Conservation (phyloP, 2,888 invertebrate genomes). For the Biston betularia region DNA sequence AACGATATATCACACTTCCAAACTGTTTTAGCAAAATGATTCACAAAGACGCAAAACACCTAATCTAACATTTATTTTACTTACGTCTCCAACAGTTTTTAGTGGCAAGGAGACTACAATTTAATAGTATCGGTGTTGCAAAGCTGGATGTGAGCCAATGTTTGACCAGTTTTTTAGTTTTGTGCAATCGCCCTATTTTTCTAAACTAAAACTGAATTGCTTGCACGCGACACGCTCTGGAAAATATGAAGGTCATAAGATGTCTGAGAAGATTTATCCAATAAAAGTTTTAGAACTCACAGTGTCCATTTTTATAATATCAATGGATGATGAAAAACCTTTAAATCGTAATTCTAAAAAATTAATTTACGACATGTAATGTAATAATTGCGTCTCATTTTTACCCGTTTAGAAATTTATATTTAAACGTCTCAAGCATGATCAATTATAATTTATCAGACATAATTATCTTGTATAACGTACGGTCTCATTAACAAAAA, state of each 20-base stretch:
- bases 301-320: background rate
- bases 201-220: conserved; percentile 71
- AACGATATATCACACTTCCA: conserved; percentile 16
- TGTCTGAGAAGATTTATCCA: conserved; percentile 1
- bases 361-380: no score
- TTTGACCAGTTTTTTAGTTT: conserved; percentile 75
- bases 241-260: conserved; percentile 41
- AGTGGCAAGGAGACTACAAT: conserved; percentile 66
- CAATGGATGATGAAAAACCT: background rate
- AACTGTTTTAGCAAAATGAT: conserved; percentile 32
- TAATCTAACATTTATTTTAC: conserved; percentile 41
- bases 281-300: background rate
- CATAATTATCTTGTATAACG: no score
- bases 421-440: no score
- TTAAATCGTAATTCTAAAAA: no score
- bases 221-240: conserved; percentile 75
- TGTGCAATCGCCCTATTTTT: conserved; percentile 86
- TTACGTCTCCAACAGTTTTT: conserved; percentile 54
- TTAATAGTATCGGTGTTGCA: conserved; percentile 75
- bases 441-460: no score
- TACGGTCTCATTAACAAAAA: no score
- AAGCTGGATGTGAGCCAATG: conserved; percentile 78
- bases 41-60: conserved; percentile 38
- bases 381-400: no score
- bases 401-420: no score